Percentiles rank a stretch among this genome's conserved stretches.
These are phyloP conservation scores for Limnephilus auricula DNA, from an alignment of 2,888 invertebrate genomes.

Conservation along the genomic window DNA sequence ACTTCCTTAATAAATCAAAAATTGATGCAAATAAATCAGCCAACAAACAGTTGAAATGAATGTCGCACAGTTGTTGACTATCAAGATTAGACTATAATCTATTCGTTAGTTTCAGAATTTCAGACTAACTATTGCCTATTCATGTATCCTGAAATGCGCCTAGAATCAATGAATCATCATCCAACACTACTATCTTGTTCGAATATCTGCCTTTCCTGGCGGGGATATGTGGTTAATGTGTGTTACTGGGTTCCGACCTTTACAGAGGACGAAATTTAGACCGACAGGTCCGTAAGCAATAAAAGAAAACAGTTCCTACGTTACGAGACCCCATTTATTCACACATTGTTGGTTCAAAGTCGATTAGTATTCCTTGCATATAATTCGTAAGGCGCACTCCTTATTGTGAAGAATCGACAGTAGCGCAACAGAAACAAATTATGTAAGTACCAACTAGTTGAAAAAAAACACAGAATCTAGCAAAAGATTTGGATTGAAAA, in stretches of 20 bases:
- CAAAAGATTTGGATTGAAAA: too few species aligned
- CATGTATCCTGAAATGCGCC: constrained; percentile 39
- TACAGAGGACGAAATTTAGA: constrained; percentile 39
- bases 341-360: constrained; percentile 53
- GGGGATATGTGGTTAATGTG: constrained; percentile 29
- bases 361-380: constrained; percentile 60
- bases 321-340: constrained; percentile 54
- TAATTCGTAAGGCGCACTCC: constrained; percentile 9
- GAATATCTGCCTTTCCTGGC: constrained; percentile 24
- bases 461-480: too few species aligned
- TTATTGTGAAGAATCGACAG: constrained; percentile 14
- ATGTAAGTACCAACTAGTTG: neutral
- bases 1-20: neutral
- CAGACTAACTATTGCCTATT: neutral
- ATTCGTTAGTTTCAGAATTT: neutral
- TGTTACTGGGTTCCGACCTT: constrained; percentile 61
- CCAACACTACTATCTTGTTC: neutral
- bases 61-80: neutral
- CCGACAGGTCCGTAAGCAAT: constrained; percentile 46
- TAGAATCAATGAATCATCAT: constrained; percentile 52
- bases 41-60: neutral
- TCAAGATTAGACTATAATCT: neutral
- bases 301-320: constrained; percentile 34
- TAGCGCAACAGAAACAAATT: neutral
- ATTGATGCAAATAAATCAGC: neutral